Evolutionary conservation across 30 jellyfish, hydroid and myxozoan genomes (phyloP).

Genomic region (Phacellophora camtschatica): DNA sequence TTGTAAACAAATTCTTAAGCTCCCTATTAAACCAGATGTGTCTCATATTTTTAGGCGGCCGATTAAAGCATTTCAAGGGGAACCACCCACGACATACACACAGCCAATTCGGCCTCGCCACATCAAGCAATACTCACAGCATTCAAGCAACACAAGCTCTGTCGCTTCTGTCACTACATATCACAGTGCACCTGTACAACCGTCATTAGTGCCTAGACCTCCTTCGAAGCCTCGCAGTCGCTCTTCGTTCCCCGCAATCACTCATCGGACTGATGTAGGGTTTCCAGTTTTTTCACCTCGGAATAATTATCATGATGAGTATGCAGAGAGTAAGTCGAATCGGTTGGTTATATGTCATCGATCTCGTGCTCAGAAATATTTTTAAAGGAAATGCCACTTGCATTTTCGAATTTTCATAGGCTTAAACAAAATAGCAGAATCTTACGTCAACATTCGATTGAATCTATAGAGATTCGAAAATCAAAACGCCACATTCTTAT

Average conservation of each 20-base stretch:
- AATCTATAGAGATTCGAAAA: too few relatives aligned
- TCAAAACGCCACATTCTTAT: too few relatives aligned
- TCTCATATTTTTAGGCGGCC: slow-evolving; percentile 48
- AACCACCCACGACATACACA: slow-evolving; percentile 38
- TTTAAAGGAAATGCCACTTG: too few relatives aligned
- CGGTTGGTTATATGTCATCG: too few relatives aligned
- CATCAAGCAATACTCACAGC: slow-evolving; percentile 25
- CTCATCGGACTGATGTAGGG: slow-evolving; percentile 7
- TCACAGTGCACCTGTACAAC: slow-evolving; percentile 83
- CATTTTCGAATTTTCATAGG: too few relatives aligned
- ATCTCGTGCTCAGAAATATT: too few relatives aligned
- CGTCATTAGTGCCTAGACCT: slow-evolving; percentile 59
- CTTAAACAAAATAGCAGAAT: too few relatives aligned
- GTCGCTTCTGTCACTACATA: slow-evolving; percentile 55
- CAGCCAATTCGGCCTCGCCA: slow-evolving; percentile 44
- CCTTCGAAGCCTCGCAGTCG: slow-evolving; percentile 67
- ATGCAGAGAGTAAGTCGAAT: slow-evolving; percentile 26
- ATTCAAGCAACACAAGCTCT: slow-evolving; percentile 53
- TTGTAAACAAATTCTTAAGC: too few relatives aligned
- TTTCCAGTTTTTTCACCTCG: slow-evolving; percentile 9
- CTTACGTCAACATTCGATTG: too few relatives aligned
- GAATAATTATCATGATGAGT: not conserved
- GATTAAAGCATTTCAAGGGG: slow-evolving; percentile 32
- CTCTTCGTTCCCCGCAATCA: slow-evolving; percentile 54
- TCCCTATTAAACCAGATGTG: too few relatives aligned